Base-by-base conservation (phyloP, 2,797 vertebrate species). In the Coccyzus lansbergi region DNA sequence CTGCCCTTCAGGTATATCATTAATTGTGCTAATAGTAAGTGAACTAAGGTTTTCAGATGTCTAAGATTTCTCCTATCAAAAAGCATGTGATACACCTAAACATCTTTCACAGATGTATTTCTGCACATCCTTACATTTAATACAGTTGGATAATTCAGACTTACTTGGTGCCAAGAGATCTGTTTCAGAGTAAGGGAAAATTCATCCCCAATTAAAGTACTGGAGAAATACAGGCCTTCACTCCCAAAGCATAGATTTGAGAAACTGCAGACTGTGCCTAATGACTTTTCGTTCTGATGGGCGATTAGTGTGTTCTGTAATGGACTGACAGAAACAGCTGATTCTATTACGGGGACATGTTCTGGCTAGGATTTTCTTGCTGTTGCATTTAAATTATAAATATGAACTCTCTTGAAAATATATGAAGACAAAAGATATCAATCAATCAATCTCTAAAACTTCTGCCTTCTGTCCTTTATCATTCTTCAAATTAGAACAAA, bases 241-340 rank as follows among this genome's bases (percentile, higher is more conserved):
- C 68, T 91, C 92, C 85, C 88, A 77, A 89, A 94, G 83, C 94
- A 92, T 21, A 88, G 77, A 89, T 95, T 79, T 96, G 94, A 97
- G 71, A 93, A 97, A 96, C 77, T 94, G 92, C 96, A 97, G 96
- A 59, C 95, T 89, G 68, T 71, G 86, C 92, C 82, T 97, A 97
- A 97, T 96, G 95, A 95, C 95, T 93, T 95, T 92, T 58, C 89
- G 83, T 62, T 89, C 83, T 92, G 95, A 95, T 92, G 94, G 88
- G 75, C 6, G 42, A 96, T 96, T 94, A 95, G 81, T 83, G 90
- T 24, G 88, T 91, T 91, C 87, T 52, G 81, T 95, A 97, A 95
- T 95, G 93, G 95, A 88, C 96, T 62, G 91, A 92, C 86, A 92
- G 91, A 93, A 94, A 88, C 83, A 90, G 91, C 76, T 97, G 94